Evolutionary conservation across 2,113 vertebrate genomes (phyloP), one percentile per base, ranked within the genome.

Genomic region (Erpornis zantholeuca): DNA sequence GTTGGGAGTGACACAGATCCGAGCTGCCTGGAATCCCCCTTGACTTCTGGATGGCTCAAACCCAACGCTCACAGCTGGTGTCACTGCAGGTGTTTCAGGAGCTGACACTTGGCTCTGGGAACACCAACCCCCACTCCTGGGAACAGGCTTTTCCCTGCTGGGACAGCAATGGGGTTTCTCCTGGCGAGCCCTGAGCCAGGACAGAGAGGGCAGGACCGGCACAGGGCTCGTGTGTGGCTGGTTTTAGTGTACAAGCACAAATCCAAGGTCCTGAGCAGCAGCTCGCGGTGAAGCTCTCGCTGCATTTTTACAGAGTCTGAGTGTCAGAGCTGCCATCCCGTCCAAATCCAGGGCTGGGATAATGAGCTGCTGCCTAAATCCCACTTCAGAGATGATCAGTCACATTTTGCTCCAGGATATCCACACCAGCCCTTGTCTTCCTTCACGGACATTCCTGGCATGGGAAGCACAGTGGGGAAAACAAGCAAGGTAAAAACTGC

Each of bases 1-100:
- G 38, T 0, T 80, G 72, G 38, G 56, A 31, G 44, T 4, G 15
- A 21, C 29, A 56, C 31, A 33, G 45, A 24, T 22, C 15, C 0
- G 0, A 78, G 44, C 38, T 64, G 61, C 70, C 27, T 25, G 20
- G 52, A 38, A 45, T 23, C 33, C 15, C 28, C 33, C 15, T 35
- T 29, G 27, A 15, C 4, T 73, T 49, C 23, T 4, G 0, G 11
- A 10, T 11, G 50, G 38, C 42, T 63, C 69, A 38, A 70, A 71
- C 7, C 40, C 64, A 20, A 1, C 4, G 24, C 8, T 22, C 13
- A 11, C 21, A 77, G 81, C 71, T 65, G 81, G 36, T 60, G 72
- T 13, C 89, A 75, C 2, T 22, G 60, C 35, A 60, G 83, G 31
- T 38, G 27, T 23, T 21, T 8, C 61, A 42, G 66, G 79, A 57